Evolutionary conservation across 2,113 vertebrate genomes (phyloP), one percentile per base, ranked within the genome.

Genomic region (Indicator maculatus): DNA sequence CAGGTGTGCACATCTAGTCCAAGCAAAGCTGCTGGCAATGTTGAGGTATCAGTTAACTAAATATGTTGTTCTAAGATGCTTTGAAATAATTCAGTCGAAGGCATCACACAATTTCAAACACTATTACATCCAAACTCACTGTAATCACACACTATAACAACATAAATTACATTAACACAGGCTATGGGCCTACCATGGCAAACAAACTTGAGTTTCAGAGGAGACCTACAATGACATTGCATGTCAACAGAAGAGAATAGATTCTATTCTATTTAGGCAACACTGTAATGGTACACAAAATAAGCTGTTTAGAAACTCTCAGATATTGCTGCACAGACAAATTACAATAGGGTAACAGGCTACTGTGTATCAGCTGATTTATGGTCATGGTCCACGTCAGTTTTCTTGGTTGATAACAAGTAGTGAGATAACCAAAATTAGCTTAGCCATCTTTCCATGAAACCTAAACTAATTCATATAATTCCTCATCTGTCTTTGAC

Each of bases 321-420:
- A 67, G 58, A 75, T 89, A 71, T 8, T 59, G 20, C 36, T 38
- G 19, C 16, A 23, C 5, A 74, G 28, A 66, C 1, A 61, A 79
- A 91, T 13, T 55, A 23, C 38, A 56, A 14, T 2, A 14, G 19
- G 6, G n/a, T 18, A 93, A 74, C 13, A 59, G 58, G 33, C 7
- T 64, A 21, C 24, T 2, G 1, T 3, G 2, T 12, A 47, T 69
- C 53, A 69, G 21, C 26, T 5, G 7, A 73, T 52, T 59, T n/a
- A 16, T 1, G 13, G 21, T 24, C 59, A 64, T 2, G 1, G 11
- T 2, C 24, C 24, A 11, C 1, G 3, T 5, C 60, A 38, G n/a
- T 26, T 89, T 73, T 52, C 83, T 76, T 41, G 31, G 28, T 39
- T n/a, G 58, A 31, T 5, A 83, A n/a, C 39, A 88, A 83, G 67